Base-by-base conservation (phyloP, 2,113 vertebrate species). In the Oxygymnocypris stewartii region DNA sequence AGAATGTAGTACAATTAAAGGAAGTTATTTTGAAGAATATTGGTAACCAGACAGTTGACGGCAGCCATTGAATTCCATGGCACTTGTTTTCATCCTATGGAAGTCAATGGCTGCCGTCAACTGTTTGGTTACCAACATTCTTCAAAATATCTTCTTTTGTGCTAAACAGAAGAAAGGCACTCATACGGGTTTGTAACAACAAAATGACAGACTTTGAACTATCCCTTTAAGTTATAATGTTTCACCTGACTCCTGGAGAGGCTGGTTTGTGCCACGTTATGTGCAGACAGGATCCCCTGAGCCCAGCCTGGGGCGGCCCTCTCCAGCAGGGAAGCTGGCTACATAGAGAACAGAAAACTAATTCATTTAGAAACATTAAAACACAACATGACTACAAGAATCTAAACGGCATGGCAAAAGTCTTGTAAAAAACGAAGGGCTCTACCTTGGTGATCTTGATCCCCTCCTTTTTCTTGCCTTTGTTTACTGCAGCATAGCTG, bases 251-350 rank as follows among this genome's bases (percentile, higher is more conserved):
- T 97, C 96, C 97, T 96, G 93, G 99, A 97, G 92, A 99, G 97
- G 94, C 97, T 99, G 96, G 96, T 99, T 96, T 99, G 98, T 83
- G 98, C 98, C 92, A 99, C 96, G 86, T 98, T 97, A 92, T 99
- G 98, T 91, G 98, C 98, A 89, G 98, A 98, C 90, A 99, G 95
- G 94, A 99, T 99, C 90, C 98, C 98, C 96, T 99, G 98, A 93
- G 97, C 98, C 98, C 98, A 99, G 87, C 97, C 97, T 88, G 98
- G 98, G 73, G 98, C 97, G 6, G 98, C 98, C 91, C 99, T 97
- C 95, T 99, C 98, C 94, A 99, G 94, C 95, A 99, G 96, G 81
- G 97, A 97, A 84, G 98, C 96, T 85, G 97, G 98, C 98, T 99
- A 91, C 9, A 82, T 23, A 89, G 87, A 86, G 73, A 87, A 89